Base-by-base conservation (phyloP, 2,797 vertebrate species). In the Nyctibius grandis region DNA sequence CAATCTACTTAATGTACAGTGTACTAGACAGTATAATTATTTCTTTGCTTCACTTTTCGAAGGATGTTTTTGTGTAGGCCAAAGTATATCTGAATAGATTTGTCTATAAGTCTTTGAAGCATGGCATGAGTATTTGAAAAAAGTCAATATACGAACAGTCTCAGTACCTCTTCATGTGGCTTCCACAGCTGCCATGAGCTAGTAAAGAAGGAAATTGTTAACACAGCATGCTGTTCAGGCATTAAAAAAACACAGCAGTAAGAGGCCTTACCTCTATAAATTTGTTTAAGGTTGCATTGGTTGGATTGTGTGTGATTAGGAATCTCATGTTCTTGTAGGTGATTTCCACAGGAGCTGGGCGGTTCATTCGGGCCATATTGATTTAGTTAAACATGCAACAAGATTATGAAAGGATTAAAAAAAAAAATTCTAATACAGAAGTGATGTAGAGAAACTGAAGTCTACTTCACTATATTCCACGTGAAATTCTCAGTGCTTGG, bases 321-420 rank as follows among this genome's bases (percentile, higher is more conserved):
- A 99, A 99, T 98, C 99, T 98, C 99, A 99, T 99, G 98, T 99
- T 99, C 97, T 99, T 99, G 98, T 99, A 99, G 92, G 99, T 99
- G 98, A 99, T 99, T 98, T 99, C 99, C 98, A 99, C 99, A 90
- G 99, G 99, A 98, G 99, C 99, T 72, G 99, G 99, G 98, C 99
- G 98, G 98, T 99, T 99, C 99, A 99, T 99, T 98, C 99, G 99
- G 98, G 99, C 99, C 99, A 99, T 99, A 92, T 97, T 98, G 95
- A 95, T 94, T 98, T 97, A 97, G 80, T 98, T 97, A 95, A 97
- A 97, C 92, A 97, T 97, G 97, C 97, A 97, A 97, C 82, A 82
- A 97, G 95, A 91, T 96, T 93, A 91, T 96, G 95, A 95, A 96
- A 97, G 92, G 85, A 95, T 88, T 85, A 13, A 69, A 95, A 84